Conservation (phyloP, 1,140 invertebrate genomes). For the Rhopalosiphum padi region DNA sequence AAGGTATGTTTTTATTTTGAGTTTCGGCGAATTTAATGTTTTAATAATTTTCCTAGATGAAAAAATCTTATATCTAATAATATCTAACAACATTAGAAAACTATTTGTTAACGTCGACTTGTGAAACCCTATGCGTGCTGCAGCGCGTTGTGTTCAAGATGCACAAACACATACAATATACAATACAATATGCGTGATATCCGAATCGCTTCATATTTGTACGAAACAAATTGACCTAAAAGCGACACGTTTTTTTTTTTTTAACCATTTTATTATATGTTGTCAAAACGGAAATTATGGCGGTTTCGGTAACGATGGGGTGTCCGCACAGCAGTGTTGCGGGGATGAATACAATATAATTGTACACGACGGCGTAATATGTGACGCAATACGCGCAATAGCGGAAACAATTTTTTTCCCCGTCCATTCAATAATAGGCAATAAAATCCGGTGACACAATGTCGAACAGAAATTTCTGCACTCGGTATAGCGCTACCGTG, state of each 20-base stretch:
- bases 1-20: background rate
- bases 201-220: background rate
- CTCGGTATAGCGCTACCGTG: constrained; percentile 45
- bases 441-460: constrained; percentile 34
- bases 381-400: constrained; percentile 28
- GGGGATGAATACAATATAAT: constrained; percentile 19
- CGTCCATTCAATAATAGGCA: constrained; percentile 15
- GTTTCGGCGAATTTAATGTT: background rate
- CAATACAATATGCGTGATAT: background rate
- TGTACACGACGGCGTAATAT: background rate
- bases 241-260: background rate
- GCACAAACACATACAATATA: background rate
- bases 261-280: background rate
- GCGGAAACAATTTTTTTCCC: constrained; percentile 51
- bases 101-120: background rate
- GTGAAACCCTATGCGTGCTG: background rate
- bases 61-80: background rate
- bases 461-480: constrained; percentile 35
- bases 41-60: background rate
- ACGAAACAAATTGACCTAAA: background rate
- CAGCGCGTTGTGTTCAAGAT: background rate
- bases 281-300: constrained; percentile 45
- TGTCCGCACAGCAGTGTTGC: background rate
- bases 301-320: constrained; percentile 29
- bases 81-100: background rate